Conservation (phyloP, 2,113 vertebrate species). For the Corythaixoides concolor region DNA sequence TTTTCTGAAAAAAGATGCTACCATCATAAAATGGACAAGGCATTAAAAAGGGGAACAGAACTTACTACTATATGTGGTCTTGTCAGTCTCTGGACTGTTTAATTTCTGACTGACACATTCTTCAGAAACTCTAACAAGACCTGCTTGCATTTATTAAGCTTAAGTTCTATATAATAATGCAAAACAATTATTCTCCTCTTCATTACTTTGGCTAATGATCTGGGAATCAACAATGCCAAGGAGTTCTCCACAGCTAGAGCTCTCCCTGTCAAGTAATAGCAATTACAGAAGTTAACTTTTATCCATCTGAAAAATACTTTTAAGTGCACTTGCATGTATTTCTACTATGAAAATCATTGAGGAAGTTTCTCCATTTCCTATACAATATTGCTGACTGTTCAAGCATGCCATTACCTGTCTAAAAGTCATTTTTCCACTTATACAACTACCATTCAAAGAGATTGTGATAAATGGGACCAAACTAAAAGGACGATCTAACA, state of each 20-base stretch:
- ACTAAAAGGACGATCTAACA: background rate
- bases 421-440: background rate
- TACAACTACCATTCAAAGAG: background rate
- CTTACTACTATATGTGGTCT: background rate
- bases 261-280: background rate
- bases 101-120: background rate
- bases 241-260: background rate
- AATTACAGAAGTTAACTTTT: constrained; percentile 5
- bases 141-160: background rate
- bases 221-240: background rate
- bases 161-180: background rate
- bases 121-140: constrained; percentile 4
- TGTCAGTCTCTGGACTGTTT: background rate
- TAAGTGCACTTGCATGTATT: background rate
- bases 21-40: background rate
- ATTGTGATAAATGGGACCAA: constrained; percentile 13
- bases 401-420: background rate
- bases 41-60: background rate
- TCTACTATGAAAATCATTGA: background rate
- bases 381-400: background rate
- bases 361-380: background rate
- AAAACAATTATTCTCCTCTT: constrained; percentile 5
- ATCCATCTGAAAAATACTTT: background rate
- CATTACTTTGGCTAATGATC: constrained; percentile 18
- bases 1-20: background rate